These are phyloP conservation scores for Nyctereutes procyonoides DNA, from an alignment of 2,113 vertebrate genomes.

Conservation along the genomic window DNA sequence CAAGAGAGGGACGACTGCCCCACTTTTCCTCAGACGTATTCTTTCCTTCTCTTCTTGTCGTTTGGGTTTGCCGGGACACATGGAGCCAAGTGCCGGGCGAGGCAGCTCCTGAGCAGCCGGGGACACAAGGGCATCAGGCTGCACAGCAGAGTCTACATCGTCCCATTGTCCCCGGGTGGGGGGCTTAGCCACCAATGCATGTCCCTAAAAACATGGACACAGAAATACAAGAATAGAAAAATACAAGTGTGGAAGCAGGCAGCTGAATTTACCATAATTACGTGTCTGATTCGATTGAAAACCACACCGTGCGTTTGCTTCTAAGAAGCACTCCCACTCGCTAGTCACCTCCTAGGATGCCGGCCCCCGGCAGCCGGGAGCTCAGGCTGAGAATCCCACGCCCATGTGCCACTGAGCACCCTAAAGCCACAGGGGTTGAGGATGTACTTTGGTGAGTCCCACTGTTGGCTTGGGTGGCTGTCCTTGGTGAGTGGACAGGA, in stretches of 20 bases:
- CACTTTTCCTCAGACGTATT: background rate
- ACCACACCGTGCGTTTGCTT: rapidly evolving
- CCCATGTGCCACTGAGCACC: rapidly evolving
- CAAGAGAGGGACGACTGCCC: rapidly evolving
- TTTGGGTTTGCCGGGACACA: background rate
- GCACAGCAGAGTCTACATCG: rapidly evolving
- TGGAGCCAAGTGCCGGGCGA: background rate
- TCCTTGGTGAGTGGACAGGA: background rate
- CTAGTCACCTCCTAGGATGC: rapidly evolving
- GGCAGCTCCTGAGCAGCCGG: background rate
- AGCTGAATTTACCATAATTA: rapidly evolving
- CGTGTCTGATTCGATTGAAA: rapidly evolving
- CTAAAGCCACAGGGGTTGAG: too few species aligned
- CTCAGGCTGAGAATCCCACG: rapidly evolving
- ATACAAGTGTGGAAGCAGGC: background rate
- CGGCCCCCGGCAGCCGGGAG: rapidly evolving
- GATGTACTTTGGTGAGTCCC: rapidly evolving
- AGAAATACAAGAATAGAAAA: background rate
- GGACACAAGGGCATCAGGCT: rapidly evolving
- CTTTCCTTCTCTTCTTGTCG: background rate
- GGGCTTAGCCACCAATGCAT: rapidly evolving
- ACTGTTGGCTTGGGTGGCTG: rapidly evolving
- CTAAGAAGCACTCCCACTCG: background rate
- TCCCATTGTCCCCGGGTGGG: rapidly evolving
- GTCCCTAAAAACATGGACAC: background rate